phyloP scores from a whole-genome alignment of 2,113 vertebrate species.

The Tylochromis polylepis region DNA sequence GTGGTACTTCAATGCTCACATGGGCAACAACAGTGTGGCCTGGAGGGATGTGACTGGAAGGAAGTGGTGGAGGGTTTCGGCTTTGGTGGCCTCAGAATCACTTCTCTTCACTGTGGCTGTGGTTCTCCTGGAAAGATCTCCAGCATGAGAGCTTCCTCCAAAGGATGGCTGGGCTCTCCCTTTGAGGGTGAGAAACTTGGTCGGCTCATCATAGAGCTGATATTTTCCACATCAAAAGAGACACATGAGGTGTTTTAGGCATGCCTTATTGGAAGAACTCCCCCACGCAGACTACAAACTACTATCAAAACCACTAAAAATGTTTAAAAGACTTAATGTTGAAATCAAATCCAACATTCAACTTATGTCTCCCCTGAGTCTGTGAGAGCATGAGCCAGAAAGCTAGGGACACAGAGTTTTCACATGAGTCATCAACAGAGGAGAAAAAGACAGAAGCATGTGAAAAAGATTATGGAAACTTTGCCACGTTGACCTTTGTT shows the following conservation, averaged over 20 bases:
- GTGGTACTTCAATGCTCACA: background rate
- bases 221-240: background rate
- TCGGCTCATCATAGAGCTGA: background rate
- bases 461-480: constrained; percentile 30
- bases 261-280: background rate
- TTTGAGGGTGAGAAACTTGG: background rate
- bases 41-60: background rate
- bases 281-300: background rate
- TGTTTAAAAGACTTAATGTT: background rate
- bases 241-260: background rate
- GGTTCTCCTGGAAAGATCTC: background rate
- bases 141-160: background rate
- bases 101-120: background rate
- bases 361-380: background rate
- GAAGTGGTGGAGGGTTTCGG: background rate
- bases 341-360: background rate
- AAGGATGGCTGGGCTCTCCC: background rate
- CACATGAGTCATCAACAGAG: constrained; percentile 17
- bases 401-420: background rate
- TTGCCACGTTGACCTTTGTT: constrained; percentile 49
- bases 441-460: constrained; percentile 1
- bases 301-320: background rate
- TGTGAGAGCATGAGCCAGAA: background rate
- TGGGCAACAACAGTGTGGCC: background rate
- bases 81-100: background rate